phyloP scores from a whole-genome alignment of 2,113 vertebrate genomes.

The Planiliza haematocheilus region DNA sequence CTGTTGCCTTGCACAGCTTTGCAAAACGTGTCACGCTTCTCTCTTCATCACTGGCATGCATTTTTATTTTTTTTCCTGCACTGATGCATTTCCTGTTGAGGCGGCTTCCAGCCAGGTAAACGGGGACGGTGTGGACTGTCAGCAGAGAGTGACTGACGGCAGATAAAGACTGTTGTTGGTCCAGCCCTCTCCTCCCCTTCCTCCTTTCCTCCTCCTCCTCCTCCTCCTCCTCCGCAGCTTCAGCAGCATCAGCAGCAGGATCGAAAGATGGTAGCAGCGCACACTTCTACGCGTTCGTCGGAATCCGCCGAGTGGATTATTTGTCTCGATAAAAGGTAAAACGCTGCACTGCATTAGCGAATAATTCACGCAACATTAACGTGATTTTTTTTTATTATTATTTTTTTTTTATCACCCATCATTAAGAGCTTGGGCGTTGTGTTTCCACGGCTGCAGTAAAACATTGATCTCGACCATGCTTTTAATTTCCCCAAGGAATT shows the following conservation, averaged over 20 bases:
- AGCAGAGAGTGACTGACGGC: constrained; percentile 43
- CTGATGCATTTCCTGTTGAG: not conserved
- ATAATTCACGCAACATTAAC: too few relatives aligned
- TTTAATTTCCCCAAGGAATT: constrained; percentile 19
- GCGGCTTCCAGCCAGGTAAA: constrained; percentile 27
- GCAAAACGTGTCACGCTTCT: not conserved
- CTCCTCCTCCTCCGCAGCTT: constrained; percentile 21
- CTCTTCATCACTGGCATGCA: not conserved
- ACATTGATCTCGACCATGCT: constrained; percentile 10
- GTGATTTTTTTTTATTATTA: not conserved
- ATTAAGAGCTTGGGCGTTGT: constrained; percentile 4
- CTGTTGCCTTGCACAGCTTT: not conserved
- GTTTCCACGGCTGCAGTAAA: constrained; percentile 21
- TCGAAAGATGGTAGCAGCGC: constrained; percentile 93
- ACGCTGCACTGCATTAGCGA: not conserved
- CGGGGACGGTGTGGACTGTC: constrained; percentile 6
- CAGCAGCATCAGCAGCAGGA: constrained; percentile 31
- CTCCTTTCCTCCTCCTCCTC: constrained; percentile 31
- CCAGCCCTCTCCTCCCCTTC: constrained; percentile 33
- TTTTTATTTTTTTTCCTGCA: not conserved
- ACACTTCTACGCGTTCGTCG: constrained; percentile 88
- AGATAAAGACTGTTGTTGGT: constrained; percentile 40
- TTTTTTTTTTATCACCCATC: too few relatives aligned
- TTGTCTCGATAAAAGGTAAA: constrained; percentile 96
- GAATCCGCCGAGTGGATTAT: constrained; percentile 93